phyloP scores from a whole-genome alignment of 2,797 vertebrate genomes.

The Hybognathus amarus region DNA sequence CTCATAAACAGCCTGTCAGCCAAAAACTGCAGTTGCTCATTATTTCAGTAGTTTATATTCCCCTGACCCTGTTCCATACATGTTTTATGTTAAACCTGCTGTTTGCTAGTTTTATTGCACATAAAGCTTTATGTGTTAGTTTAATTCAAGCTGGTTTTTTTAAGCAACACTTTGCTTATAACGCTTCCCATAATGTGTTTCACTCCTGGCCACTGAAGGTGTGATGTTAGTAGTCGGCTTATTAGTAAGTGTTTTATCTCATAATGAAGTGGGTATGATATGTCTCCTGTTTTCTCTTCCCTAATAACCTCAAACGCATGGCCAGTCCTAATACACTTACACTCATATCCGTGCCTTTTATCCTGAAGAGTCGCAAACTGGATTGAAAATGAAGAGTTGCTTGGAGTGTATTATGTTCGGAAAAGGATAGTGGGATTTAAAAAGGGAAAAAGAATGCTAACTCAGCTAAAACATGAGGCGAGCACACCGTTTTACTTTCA shows the following conservation, averaged over 20 bases:
- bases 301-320: conserved; percentile 20
- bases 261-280: conserved; percentile 34
- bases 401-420: conserved; percentile 29
- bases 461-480: conserved; percentile 23
- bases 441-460: background rate
- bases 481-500: conserved; percentile 5
- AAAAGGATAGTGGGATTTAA: conserved; percentile 20
- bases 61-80: background rate
- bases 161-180: background rate
- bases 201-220: conserved; percentile 5
- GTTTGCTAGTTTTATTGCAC: background rate
- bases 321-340: conserved; percentile 32
- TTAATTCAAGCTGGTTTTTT: background rate
- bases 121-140: background rate
- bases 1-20: background rate
- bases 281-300: conserved; percentile 17
- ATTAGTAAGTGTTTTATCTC: background rate
- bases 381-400: conserved; percentile 37
- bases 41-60: background rate
- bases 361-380: conserved; percentile 38
- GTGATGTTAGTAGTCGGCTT: conserved; percentile 20
- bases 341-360: conserved; percentile 28
- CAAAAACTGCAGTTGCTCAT: background rate
- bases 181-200: conserved; percentile 1
- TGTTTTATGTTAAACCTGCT: background rate